A percentile compares a stretch with the other conserved stretches of the same genome.
Evolutionary conservation across 1,140 invertebrate species (phyloP).

Genomic region (Sitobion miscanthi): DNA sequence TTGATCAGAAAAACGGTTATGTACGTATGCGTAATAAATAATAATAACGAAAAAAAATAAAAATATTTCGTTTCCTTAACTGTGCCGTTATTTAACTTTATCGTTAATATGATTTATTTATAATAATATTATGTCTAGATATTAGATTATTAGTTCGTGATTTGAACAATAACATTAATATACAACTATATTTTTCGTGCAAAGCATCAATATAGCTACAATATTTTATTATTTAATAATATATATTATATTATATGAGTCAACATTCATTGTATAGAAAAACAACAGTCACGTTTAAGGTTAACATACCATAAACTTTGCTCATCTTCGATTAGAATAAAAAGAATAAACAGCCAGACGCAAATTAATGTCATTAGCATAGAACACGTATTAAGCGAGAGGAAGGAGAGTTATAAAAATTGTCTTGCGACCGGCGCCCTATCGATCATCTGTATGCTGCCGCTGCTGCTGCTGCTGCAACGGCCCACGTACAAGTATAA

Average conservation of each 20-base stretch:
- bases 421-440: slow-evolving; percentile 35
- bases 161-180: background rate
- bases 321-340: background rate
- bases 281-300: slow-evolving; percentile 14
- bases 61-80: background rate
- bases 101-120: slow-evolving; percentile 3
- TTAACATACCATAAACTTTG: background rate
- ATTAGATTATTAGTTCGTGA: background rate
- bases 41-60: background rate
- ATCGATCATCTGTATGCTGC: slow-evolving; percentile 1
- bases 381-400: background rate
- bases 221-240: background rate
- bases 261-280: background rate
- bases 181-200: background rate
- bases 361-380: slow-evolving; percentile 40
- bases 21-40: background rate
- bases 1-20: background rate
- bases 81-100: background rate
- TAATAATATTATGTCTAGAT: background rate
- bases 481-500: slow-evolving; percentile 16
- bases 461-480: background rate
- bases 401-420: slow-evolving; percentile 2
- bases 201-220: background rate
- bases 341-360: background rate
- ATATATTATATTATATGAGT: background rate